Conservation (phyloP, 92 coral and sea anemone genomes). For the Zoanthus solanderi region DNA sequence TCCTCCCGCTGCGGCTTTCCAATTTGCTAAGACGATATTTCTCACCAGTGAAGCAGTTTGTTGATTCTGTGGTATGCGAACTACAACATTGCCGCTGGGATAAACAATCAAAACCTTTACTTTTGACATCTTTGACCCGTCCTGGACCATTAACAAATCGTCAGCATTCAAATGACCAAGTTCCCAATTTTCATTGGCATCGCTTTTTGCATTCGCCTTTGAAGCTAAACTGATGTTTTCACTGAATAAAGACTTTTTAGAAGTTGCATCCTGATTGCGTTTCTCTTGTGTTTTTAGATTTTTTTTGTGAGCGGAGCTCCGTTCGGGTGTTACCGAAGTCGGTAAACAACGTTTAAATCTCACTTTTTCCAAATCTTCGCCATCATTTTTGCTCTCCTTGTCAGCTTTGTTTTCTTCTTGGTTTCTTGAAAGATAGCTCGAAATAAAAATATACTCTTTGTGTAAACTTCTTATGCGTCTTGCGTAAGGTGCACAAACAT, state of each 20-base stretch:
- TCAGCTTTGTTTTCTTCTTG: background rate
- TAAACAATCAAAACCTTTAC: background rate
- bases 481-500: slow-evolving; percentile 15
- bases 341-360: slow-evolving; percentile 24
- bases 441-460: background rate
- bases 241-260: slow-evolving; percentile 18
- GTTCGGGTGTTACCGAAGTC: slow-evolving; percentile 1
- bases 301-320: slow-evolving; percentile 23
- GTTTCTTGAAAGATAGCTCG: slow-evolving; percentile 7
- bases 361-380: slow-evolving; percentile 6
- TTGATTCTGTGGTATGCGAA: background rate
- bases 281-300: background rate
- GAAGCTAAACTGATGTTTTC: slow-evolving; percentile 22
- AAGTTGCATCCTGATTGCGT: slow-evolving; percentile 10
- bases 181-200: slow-evolving; percentile 18
- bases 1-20: background rate
- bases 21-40: background rate
- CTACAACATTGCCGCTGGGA: background rate
- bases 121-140: background rate
- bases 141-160: slow-evolving; percentile 30
- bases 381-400: slow-evolving; percentile 21
- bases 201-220: slow-evolving; percentile 18
- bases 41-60: background rate
- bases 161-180: slow-evolving; percentile 14
- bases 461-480: slow-evolving; percentile 13